phyloP scores from a whole-genome alignment of 2,888 invertebrate species.

The Clanis bilineata region DNA sequence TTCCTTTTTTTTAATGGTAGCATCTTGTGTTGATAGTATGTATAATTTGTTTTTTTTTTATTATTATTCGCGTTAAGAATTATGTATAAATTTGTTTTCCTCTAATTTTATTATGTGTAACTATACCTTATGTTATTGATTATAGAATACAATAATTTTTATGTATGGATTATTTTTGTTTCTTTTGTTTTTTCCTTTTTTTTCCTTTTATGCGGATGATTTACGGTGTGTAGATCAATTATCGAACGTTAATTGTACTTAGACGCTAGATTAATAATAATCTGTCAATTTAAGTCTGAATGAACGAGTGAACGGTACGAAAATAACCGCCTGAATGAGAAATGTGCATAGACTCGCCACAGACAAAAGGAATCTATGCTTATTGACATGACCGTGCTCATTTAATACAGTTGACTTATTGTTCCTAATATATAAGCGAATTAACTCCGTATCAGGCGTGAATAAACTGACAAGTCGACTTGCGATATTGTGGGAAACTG shows the following conservation, averaged over 20 bases:
- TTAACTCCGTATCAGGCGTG: not conserved
- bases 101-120: constrained; percentile 81
- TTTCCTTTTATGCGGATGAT: constrained; percentile 23
- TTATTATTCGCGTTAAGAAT: constrained; percentile 77
- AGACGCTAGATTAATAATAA: constrained; percentile 21
- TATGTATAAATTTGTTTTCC: constrained; percentile 81
- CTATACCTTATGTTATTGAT: constrained; percentile 81
- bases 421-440: not conserved
- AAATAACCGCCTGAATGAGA: not conserved
- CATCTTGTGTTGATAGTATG: constrained; percentile 77
- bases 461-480: too few relatives aligned
- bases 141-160: constrained; percentile 82
- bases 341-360: not conserved
- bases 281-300: constrained; percentile 27
- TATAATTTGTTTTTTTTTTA: constrained; percentile 78
- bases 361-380: not conserved
- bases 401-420: not conserved
- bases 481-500: too few relatives aligned
- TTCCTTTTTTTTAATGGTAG: constrained; percentile 64
- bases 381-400: not conserved
- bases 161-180: constrained; percentile 76
- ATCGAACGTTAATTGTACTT: not conserved
- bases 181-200: constrained; percentile 53
- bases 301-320: not conserved
- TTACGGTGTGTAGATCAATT: constrained; percentile 15